Conservation (phyloP, 1,140 invertebrate genomes). For the Bombyx mandarina region DNA sequence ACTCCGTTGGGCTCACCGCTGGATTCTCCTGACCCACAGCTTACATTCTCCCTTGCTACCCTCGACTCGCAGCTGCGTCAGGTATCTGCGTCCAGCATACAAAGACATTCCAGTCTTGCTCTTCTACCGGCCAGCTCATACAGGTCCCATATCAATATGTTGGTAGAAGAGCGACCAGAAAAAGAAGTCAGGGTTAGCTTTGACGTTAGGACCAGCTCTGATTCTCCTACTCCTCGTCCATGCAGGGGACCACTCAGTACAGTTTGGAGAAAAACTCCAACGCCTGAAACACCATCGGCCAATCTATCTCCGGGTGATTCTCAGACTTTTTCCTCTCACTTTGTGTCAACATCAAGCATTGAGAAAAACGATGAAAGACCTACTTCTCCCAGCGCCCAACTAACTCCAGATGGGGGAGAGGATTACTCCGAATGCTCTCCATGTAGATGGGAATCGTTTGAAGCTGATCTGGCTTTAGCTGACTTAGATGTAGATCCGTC, state of each 20-base stretch:
- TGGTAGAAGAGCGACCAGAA: slow-evolving; percentile 53
- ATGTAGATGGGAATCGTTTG: slow-evolving; percentile 70
- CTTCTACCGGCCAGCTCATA: slow-evolving; percentile 59
- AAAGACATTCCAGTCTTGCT: slow-evolving; percentile 56
- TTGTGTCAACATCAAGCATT: slow-evolving; percentile 70
- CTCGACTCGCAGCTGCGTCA: slow-evolving; percentile 74
- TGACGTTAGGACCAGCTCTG: slow-evolving; percentile 53
- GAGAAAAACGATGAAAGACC: slow-evolving; percentile 54
- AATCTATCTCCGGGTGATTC: slow-evolving; percentile 73
- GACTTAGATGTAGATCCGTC: slow-evolving; percentile 67
- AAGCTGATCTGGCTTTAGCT: slow-evolving; percentile 64
- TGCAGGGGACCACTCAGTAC: slow-evolving; percentile 49
- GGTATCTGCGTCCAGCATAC: slow-evolving; percentile 69
- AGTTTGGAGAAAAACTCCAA: slow-evolving; percentile 64
- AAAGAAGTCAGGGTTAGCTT: slow-evolving; percentile 66
- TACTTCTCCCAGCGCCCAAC: slow-evolving; percentile 71
- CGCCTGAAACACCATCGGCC: slow-evolving; percentile 73
- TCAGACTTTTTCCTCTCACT: slow-evolving; percentile 73
- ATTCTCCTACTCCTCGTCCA: slow-evolving; percentile 43
- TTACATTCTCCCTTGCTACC: slow-evolving; percentile 74
- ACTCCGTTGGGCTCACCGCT: slow-evolving; percentile 80
- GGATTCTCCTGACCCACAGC: slow-evolving; percentile 76
- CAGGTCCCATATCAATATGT: slow-evolving; percentile 61
- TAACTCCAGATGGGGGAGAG: slow-evolving; percentile 71
- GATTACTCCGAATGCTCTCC: slow-evolving; percentile 58